Conservation (phyloP, 2,113 vertebrate species). For the Erythrocercus mccallii region DNA sequence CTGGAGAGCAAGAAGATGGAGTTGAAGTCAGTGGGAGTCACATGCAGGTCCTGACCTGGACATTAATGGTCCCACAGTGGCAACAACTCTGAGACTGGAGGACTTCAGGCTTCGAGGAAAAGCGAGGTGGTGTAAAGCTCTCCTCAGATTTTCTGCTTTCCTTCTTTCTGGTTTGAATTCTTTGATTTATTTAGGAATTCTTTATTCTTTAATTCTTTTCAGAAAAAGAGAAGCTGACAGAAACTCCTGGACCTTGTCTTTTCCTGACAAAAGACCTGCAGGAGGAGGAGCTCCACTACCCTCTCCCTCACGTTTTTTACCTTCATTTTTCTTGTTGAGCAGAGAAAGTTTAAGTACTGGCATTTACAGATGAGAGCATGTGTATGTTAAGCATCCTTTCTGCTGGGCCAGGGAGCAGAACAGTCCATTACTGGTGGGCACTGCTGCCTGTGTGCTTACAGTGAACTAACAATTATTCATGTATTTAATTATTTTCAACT, state of each 20-base stretch:
- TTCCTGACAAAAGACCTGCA: background rate
- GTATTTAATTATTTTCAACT: background rate
- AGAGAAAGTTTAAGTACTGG: background rate
- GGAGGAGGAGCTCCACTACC: background rate
- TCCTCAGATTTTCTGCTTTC: background rate
- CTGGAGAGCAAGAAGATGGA: background rate
- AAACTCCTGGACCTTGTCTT: background rate
- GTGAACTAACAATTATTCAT: background rate
- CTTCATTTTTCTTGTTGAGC: background rate
- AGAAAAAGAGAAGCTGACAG: background rate
- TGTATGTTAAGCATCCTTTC: background rate
- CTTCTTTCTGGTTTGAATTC: background rate
- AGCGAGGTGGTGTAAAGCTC: background rate
- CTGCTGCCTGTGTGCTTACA: background rate
- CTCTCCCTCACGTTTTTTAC: background rate
- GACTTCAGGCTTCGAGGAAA: background rate
- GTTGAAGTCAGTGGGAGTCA: background rate
- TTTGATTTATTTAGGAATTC: background rate
- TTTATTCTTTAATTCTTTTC: background rate
- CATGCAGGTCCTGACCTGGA: background rate
- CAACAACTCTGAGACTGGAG: background rate
- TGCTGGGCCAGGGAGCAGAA: background rate
- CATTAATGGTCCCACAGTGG: background rate
- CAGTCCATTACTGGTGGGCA: background rate
- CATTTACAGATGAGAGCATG: background rate